Conservation (phyloP, 1,140 invertebrate species). For the Lepidurus arcticus region DNA sequence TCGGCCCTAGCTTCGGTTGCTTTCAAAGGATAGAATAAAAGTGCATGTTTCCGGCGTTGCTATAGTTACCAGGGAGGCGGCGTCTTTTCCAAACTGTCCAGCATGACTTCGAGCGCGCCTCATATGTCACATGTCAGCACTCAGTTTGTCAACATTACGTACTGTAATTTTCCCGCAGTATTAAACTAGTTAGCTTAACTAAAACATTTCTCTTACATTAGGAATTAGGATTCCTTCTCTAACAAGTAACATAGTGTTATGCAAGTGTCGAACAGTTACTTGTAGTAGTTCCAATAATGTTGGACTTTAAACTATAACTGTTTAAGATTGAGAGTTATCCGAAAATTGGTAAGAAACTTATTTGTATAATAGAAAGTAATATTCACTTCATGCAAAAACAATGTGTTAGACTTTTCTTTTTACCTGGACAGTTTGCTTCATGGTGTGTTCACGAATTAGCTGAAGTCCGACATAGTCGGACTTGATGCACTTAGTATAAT, state of each 20-base stretch:
- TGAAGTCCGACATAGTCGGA: constrained; percentile 10
- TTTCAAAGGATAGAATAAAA: constrained; percentile 11
- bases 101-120: constrained; percentile 13
- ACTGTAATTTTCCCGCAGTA: neutral
- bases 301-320: too few species aligned
- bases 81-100: constrained; percentile 18
- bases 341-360: too few species aligned
- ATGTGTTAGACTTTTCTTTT: neutral
- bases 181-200: neutral
- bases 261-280: too few species aligned
- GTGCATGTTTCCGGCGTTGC: constrained; percentile 20
- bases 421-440: constrained; percentile 18
- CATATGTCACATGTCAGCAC: constrained; percentile 18
- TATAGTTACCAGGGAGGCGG: constrained; percentile 17
- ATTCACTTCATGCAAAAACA: neutral
- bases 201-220: neutral
- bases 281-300: too few species aligned
- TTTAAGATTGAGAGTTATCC: too few species aligned
- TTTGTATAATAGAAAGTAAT: too few species aligned
- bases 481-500: neutral
- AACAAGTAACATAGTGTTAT: too few species aligned
- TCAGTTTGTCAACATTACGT: constrained; percentile 13
- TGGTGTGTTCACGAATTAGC: neutral
- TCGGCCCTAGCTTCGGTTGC: constrained; percentile 6
- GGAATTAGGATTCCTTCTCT: too few species aligned